Percentiles rank a stretch among this genome's conserved stretches.
Conservation (phyloP, 2,797 vertebrate species). For the Neosilurus hyrtlii region DNA sequence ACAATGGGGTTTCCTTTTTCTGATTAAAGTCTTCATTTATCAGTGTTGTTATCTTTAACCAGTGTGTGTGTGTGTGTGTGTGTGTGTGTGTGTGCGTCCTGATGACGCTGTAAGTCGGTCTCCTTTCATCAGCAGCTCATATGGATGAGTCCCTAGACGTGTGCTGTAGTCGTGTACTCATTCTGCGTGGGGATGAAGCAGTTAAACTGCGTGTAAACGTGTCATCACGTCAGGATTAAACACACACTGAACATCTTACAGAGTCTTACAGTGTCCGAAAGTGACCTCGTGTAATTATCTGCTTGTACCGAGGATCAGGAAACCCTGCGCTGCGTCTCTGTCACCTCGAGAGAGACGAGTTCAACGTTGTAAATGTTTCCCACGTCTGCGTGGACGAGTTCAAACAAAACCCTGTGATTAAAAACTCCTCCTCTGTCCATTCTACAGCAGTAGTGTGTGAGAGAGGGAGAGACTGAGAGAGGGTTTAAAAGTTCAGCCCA, state of each 20-base stretch:
- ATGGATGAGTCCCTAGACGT: not conserved
- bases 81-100: slow-evolving; percentile 7
- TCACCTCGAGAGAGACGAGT: not conserved
- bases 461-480: not conserved
- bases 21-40: slow-evolving; percentile 31
- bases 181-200: not conserved
- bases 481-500: slow-evolving; percentile 15
- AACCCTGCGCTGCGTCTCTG: not conserved
- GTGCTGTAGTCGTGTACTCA: not conserved
- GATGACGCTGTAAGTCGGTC: not conserved
- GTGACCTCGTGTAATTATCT: not conserved
- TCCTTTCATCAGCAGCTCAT: not conserved
- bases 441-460: not conserved
- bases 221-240: not conserved
- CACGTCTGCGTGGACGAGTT: not conserved
- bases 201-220: not conserved
- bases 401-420: not conserved
- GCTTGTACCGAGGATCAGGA: not conserved
- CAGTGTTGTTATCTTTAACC: slow-evolving; percentile 24
- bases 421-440: not conserved
- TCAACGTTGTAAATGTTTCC: not conserved
- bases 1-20: slow-evolving; percentile 5
- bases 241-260: not conserved
- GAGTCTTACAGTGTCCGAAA: not conserved
- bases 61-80: slow-evolving; percentile 6